phyloP scores from a whole-genome alignment of 2,888 invertebrate genomes.

The Macrophya annulata region DNA sequence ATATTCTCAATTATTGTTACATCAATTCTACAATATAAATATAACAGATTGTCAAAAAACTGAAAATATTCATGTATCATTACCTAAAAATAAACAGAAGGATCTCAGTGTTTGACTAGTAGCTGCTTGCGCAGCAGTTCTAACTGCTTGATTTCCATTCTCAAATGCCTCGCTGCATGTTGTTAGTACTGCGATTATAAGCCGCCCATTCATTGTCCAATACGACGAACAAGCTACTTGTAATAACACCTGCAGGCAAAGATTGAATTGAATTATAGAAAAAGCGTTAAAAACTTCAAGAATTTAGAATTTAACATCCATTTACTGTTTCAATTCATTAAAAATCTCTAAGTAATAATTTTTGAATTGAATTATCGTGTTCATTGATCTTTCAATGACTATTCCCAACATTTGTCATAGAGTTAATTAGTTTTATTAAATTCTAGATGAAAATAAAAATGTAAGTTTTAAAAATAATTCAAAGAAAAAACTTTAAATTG shows the following conservation, averaged over 20 bases:
- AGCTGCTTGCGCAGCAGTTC: constrained; percentile 94
- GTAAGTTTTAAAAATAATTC: background rate
- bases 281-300: background rate
- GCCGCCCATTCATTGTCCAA: constrained; percentile 93
- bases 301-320: background rate
- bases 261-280: constrained; percentile 1
- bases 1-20: constrained; percentile 59
- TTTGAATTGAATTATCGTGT: background rate
- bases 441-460: background rate
- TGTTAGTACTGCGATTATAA: constrained; percentile 93
- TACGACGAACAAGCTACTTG: constrained; percentile 94
- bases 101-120: constrained; percentile 94
- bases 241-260: constrained; percentile 85
- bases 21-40: background rate
- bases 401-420: too few relatives aligned
- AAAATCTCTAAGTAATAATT: background rate
- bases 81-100: constrained; percentile 91
- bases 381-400: background rate
- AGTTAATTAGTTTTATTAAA: background rate
- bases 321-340: background rate
- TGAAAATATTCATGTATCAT: constrained; percentile 54
- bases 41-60: background rate
- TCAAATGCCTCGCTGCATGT: constrained; percentile 92
- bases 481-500: background rate
- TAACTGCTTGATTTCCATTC: constrained; percentile 89